phyloP scores from a whole-genome alignment of 2,888 invertebrate species.

The Ligdia adustata region DNA sequence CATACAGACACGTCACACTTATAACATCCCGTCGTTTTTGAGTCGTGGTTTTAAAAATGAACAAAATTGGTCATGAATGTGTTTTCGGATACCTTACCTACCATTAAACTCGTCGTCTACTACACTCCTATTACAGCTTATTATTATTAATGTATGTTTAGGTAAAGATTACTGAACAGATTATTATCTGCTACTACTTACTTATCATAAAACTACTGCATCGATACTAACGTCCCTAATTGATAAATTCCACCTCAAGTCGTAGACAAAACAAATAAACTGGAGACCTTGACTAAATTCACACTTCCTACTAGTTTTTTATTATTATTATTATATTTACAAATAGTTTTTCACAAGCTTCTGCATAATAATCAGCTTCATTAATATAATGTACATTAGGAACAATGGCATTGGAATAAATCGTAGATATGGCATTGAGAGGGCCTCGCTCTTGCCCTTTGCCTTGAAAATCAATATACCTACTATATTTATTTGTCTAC shows the following conservation, averaged over 20 bases:
- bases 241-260: conserved; percentile 1
- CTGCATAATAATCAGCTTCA: conserved; percentile 18
- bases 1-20: too few species aligned
- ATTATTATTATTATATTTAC: conserved; percentile 8
- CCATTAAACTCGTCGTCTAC: too few species aligned
- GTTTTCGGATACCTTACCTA: too few species aligned
- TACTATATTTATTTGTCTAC: too few species aligned
- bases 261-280: conserved; percentile 21
- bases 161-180: too few species aligned
- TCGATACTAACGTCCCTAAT: background rate
- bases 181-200: too few species aligned
- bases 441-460: conserved; percentile 55
- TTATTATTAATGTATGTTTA: too few species aligned
- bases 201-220: background rate
- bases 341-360: conserved; percentile 12
- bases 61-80: too few species aligned
- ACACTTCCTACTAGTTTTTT: conserved; percentile 16
- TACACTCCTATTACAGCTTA: too few species aligned
- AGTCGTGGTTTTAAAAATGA: too few species aligned
- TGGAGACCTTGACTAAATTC: conserved; percentile 13
- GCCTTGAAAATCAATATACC: conserved; percentile 40
- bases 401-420: conserved; percentile 22
- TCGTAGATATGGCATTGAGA: conserved; percentile 20
- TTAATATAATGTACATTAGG: conserved; percentile 7
- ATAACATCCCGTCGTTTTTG: too few species aligned